A percentile compares a stretch with the other conserved stretches of the same genome.
These are phyloP conservation scores for Myrmecobius fasciatus DNA, from an alignment of 2,113 vertebrate genomes.

Conservation along the genomic window DNA sequence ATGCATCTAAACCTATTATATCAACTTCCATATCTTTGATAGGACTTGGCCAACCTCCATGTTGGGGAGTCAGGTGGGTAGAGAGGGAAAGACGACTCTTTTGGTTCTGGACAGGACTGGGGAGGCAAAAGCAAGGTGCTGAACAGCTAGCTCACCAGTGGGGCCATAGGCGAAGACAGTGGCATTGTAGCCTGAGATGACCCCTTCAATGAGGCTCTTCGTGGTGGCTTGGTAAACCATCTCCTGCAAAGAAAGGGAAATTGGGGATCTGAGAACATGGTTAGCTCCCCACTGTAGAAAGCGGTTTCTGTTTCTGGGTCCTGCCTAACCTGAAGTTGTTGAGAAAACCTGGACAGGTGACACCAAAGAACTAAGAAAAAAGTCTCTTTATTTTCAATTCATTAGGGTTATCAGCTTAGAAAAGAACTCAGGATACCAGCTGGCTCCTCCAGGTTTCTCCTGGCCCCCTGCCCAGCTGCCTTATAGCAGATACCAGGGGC, in stretches of 20 bases:
- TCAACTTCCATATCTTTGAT: too few species aligned
- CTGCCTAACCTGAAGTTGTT: not conserved
- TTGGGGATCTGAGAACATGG: not conserved
- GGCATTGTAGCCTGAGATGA: slow-evolving; percentile 94
- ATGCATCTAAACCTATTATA: too few species aligned
- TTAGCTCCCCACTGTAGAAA: not conserved
- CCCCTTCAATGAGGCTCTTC: slow-evolving; percentile 89
- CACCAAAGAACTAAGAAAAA: not conserved
- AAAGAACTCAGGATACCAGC: slow-evolving; percentile 42
- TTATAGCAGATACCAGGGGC: not conserved
- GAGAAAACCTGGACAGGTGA: not conserved
- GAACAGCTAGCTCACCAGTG: slow-evolving; percentile 85
- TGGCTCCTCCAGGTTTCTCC: not conserved
- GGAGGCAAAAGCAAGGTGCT: not conserved
- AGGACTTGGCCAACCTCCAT: not conserved
- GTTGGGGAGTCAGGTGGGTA: not conserved
- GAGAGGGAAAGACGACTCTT: not conserved
- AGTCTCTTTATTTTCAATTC: slow-evolving; percentile 25
- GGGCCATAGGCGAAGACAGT: slow-evolving; percentile 95
- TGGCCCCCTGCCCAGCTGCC: not conserved
- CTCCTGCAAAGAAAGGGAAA: slow-evolving; percentile 83
- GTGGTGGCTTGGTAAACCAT: slow-evolving; percentile 93
- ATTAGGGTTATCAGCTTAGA: not conserved
- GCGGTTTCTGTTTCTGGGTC: not conserved
- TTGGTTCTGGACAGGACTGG: not conserved